These are phyloP conservation scores for Cremastinae sp. DNA, from an alignment of 2,888 invertebrate species.

Conservation along the genomic window DNA sequence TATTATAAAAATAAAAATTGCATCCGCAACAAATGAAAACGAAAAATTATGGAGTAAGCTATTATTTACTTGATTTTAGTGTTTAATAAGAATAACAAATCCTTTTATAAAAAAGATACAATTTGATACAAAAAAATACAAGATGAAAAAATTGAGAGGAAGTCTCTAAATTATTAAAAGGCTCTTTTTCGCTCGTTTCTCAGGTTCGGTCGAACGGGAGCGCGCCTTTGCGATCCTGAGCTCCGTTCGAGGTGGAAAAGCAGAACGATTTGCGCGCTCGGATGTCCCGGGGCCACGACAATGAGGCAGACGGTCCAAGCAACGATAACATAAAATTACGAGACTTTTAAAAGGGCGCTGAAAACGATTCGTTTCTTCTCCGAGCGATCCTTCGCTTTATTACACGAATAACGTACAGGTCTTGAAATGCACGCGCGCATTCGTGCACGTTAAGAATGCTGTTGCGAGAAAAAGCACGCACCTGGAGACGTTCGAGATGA, in stretches of 20 bases:
- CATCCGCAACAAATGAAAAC: too few relatives aligned
- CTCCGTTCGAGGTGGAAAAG: conserved; percentile 40
- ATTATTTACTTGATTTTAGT: too few relatives aligned
- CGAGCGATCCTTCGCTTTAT: conserved; percentile 21
- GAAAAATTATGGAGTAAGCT: too few relatives aligned
- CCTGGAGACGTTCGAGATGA: conserved; percentile 30
- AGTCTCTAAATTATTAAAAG: too few relatives aligned
- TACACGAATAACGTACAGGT: conserved; percentile 7
- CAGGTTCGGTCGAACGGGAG: too few relatives aligned
- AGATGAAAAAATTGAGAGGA: too few relatives aligned
- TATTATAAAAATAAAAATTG: too few relatives aligned
- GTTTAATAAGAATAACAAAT: too few relatives aligned
- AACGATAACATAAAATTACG: conserved; percentile 60
- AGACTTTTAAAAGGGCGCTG: conserved; percentile 54
- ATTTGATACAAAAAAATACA: too few relatives aligned
- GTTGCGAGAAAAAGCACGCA: conserved; percentile 33
- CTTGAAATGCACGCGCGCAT: conserved; percentile 21
- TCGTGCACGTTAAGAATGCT: background rate
- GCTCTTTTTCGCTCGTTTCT: too few relatives aligned
- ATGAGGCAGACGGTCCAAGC: conserved; percentile 56
- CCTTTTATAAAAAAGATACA: too few relatives aligned
- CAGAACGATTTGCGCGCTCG: conserved; percentile 22
- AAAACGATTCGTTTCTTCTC: conserved; percentile 49
- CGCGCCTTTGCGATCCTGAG: background rate
- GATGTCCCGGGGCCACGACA: conserved; percentile 55